Base-by-base conservation (phyloP, 2,113 vertebrate species). In the Embiotoca jacksoni region DNA sequence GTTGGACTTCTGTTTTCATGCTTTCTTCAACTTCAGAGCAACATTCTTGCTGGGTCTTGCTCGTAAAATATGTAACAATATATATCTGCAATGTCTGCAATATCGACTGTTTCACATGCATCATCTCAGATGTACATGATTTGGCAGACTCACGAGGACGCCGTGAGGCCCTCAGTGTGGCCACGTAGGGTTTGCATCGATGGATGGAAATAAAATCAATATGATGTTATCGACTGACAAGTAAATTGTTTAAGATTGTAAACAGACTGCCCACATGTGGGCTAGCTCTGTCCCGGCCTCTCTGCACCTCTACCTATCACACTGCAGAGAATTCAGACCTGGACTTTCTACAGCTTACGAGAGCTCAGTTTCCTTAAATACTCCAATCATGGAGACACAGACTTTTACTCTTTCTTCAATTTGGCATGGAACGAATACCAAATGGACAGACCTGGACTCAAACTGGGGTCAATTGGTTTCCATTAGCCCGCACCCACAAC, bases 141-240 rank as follows among this genome's bases (percentile, higher is more conserved):
- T 50, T 11, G 11, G 44, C 44, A n/a, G 49, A 16, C 14, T 50
- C 14, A n/a, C 1, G 23, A 23, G 23, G 23, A 23, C 23, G 23
- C 23, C 23, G 23, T 23, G 49, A n/a, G 14, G 14, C 44, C 16
- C 13, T 33, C 31, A 30, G 85, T 89, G 87, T 83, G 85, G 39
- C 77, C 87, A 52, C 0, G 7, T 31, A 63, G 63, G 65, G 78
- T 74, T 72, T 72, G n/a, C 33, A 23, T 23, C 1, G 23, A 23
- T 80, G 37, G 49, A 73, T 33, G 79, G 75, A 89, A 84, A 79
- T 66, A 23, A 32, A 88, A 71, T 81, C 6, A 56, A 83, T 84
- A 70, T 13, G 0, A 58, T 65, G n/a, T 81, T 61, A 72, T 78
- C 63, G 74, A 74, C 53, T 75, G 59, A 80, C 63, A 85, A 82